A percentile compares a stretch with the other conserved stretches of the same genome.
Conservation (phyloP, 2,888 invertebrate genomes). For the Pachycephus smyrnensis region DNA sequence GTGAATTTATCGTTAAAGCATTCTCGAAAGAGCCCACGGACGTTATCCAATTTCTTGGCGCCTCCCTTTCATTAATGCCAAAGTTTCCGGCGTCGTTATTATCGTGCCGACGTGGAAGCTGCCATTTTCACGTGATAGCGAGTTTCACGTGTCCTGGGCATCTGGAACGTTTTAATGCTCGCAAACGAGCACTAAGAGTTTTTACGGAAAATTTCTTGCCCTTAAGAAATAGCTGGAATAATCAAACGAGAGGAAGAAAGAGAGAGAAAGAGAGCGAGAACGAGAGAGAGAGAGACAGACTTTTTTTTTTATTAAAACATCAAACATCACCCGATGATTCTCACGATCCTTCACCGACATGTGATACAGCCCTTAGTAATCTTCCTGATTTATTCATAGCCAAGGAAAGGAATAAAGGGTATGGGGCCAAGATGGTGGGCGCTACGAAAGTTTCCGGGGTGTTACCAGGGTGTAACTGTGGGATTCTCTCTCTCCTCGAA, state of each 20-base stretch:
- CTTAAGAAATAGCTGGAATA: neutral
- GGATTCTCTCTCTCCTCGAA: neutral
- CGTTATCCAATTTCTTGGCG: neutral
- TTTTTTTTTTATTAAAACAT: neutral
- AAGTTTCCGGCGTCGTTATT: neutral
- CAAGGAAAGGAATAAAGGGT: neutral
- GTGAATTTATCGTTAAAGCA: neutral
- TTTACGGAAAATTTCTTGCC: neutral
- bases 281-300: neutral
- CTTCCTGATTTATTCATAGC: neutral
- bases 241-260: neutral
- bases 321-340: neutral
- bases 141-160: neutral
- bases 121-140: neutral
- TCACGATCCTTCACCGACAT: neutral
- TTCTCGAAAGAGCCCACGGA: neutral
- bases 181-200: neutral
- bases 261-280: too few species aligned
- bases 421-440: neutral
- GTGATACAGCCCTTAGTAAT: neutral
- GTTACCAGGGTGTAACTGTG: neutral
- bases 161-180: neutral
- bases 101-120: neutral
- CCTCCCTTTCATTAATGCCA: neutral
- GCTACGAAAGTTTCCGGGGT: neutral